Evolutionary conservation across 1,140 invertebrate species (phyloP).

Genomic region (Pseudomyrmex concolor): DNA sequence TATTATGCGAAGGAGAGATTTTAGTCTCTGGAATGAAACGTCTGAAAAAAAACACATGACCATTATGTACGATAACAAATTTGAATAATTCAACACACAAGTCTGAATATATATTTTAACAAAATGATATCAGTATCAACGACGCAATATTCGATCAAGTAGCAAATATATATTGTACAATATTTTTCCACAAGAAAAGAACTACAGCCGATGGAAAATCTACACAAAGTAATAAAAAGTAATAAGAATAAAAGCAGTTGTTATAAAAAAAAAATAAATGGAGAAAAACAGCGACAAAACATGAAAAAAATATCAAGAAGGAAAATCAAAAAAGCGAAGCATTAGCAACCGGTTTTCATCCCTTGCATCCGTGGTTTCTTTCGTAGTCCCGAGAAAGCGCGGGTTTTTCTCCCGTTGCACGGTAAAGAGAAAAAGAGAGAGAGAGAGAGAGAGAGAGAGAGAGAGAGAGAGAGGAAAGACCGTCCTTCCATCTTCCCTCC

Average conservation of each 20-base stretch:
- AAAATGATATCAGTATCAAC: too few relatives aligned
- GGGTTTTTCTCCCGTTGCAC: constrained; percentile 63
- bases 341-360: constrained; percentile 59
- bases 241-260: background rate
- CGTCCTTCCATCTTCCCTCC: constrained; percentile 73
- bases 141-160: too few relatives aligned
- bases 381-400: constrained; percentile 66
- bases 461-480: constrained; percentile 12
- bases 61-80: background rate
- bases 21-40: background rate
- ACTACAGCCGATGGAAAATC: background rate
- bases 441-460: background rate
- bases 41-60: too few relatives aligned
- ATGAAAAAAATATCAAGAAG: constrained; percentile 9
- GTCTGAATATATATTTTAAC: too few relatives aligned
- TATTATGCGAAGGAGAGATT: background rate
- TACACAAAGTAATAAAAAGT: too few relatives aligned
- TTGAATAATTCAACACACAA: background rate
- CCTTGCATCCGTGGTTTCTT: constrained; percentile 66
- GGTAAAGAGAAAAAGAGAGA: background rate
- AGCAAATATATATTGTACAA: background rate
- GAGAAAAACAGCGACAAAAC: background rate
- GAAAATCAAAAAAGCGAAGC: constrained; percentile 44
- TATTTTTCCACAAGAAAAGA: background rate
- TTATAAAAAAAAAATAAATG: constrained; percentile 17